Evolutionary conservation across 2,113 vertebrate genomes (phyloP), one percentile per base, ranked within the genome.

Genomic region (Sinocyclocheilus anshuiensis): DNA sequence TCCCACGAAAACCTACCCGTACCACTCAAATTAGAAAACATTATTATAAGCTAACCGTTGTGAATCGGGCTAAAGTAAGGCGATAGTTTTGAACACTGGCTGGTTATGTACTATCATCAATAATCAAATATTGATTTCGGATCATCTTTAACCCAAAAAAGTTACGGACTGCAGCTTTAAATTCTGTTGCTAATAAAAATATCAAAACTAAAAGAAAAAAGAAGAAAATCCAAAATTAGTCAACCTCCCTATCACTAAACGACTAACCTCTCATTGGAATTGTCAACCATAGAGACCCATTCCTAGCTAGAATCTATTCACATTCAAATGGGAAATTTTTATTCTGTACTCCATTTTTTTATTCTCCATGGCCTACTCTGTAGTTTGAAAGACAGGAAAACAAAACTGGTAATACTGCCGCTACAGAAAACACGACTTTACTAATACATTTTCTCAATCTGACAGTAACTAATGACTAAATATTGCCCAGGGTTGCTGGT

Each of bases 401-500:
- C 24, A 3, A 50, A 71, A 79, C 15, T 22, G 18, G 18, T 48
- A 77, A 67, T 69, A 59, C 79, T 42, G 61, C 4, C 39, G 67
- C 39, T n/a, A 50, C 65, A 55, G 45, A 83, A 82, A 86, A 67
- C 55, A 75, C 16, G 59, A n/a, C 77, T 77, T 65, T 24, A 72
- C 45, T 24, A 65, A 77, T 86, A 77, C 26, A 84, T 11, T 80
- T 82, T 20, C 75, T 86, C 74, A 88, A 85, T 82, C 81, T 77
- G 86, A 86, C 84, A 86, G 76, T 57, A 75, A 87, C 82, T 93
- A 95, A 96, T 91, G 90, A 93, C 87, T 88, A 92, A 93, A 94
- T 93, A 95, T 94, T 95, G 93, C 91, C 89, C 92, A 93, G 94
- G 95, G 94, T 92, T 92, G 90, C 91, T 91, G 93, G 91, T 92